Base-by-base conservation (phyloP, 2,888 invertebrate species). In the Chrysina gloriosa region DNA sequence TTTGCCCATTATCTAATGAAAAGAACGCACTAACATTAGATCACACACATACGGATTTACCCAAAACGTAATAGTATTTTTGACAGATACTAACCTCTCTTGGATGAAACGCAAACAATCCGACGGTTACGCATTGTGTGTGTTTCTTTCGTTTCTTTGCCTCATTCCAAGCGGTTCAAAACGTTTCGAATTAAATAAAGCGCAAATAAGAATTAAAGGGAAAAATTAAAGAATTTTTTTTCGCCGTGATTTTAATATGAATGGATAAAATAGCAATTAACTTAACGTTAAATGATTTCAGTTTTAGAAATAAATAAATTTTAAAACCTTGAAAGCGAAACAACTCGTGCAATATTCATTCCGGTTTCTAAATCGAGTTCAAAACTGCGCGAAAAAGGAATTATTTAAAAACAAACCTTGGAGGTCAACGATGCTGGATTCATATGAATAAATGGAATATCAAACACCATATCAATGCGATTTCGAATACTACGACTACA, bases 1-100 rank as follows among this genome's bases (percentile, higher is more conserved):
- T 71, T 73, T 74, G 56, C 74, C 75, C 75, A 75, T 75, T 56
- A 71, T 72, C 74, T 69, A 65, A 65, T 65, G 63, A 64, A 68
- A 39, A 65, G 19, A 61, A 42, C 2, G 27, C 25, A 58, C 21
- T 42, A 58, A 23, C 58, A 27, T 52, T 27, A 29, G 11, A 6
- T 39, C 58, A 58, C 58, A 39, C 25, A 31, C 61, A 58, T 21
- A 50, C 66, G 14, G n/a, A n/a, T 56, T 14, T 9, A 45, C 45
- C 45, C 36, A 67, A 52, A 50, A 63, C 50, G 36, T 39, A 67
- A 50, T 36, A 63, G 42, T n/a, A n/a, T n/a, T 67, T 67, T 63
- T 54, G 58, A 67, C 63, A 63, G 52, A 63, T 42, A 48, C 42
- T 63, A 67, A 54, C 67, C 63, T 63, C 52, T 50, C 63, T 25